phyloP scores from a whole-genome alignment of 2,888 invertebrate genomes.

The Apotomis betuletana region DNA sequence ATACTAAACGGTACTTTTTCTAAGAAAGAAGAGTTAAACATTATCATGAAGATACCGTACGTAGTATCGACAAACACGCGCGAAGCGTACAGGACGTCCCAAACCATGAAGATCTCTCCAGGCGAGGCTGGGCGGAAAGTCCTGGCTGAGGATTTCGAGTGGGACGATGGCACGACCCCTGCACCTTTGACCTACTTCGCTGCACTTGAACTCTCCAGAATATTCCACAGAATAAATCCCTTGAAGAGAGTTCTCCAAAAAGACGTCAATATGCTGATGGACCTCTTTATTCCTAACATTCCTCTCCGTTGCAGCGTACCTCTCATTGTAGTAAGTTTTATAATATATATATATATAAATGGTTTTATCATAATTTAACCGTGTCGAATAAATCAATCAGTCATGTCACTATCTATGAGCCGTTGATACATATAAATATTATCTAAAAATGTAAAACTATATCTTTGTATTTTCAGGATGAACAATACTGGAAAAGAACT shows the following conservation, averaged over 20 bases:
- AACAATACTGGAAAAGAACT: conserved; percentile 86
- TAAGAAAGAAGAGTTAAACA: neutral
- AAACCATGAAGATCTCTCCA: conserved; percentile 57
- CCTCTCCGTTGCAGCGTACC: conserved; percentile 83
- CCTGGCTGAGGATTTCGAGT: conserved; percentile 73
- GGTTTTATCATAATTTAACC: no score
- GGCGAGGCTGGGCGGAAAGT: conserved; percentile 65
- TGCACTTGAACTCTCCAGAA: conserved; percentile 61
- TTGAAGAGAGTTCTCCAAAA: conserved; percentile 80
- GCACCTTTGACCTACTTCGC: conserved; percentile 70
- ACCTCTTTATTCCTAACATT: conserved; percentile 84
- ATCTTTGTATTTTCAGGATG: conserved; percentile 69
- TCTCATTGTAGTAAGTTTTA: conserved; percentile 70
- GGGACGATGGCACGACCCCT: conserved; percentile 73
- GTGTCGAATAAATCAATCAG: no score
- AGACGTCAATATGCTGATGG: conserved; percentile 84
- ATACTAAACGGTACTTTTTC: neutral
- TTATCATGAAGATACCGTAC: conserved; percentile 75
- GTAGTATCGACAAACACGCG: conserved; percentile 65
- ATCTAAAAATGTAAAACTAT: neutral
- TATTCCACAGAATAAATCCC: conserved; percentile 80
- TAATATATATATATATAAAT: neutral
- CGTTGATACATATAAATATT: neutral
- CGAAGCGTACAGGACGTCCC: conserved; percentile 63
- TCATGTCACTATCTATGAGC: no score